Evolutionary conservation across 2,797 vertebrate species (phyloP).

Genomic region (Hydrophis major): DNA sequence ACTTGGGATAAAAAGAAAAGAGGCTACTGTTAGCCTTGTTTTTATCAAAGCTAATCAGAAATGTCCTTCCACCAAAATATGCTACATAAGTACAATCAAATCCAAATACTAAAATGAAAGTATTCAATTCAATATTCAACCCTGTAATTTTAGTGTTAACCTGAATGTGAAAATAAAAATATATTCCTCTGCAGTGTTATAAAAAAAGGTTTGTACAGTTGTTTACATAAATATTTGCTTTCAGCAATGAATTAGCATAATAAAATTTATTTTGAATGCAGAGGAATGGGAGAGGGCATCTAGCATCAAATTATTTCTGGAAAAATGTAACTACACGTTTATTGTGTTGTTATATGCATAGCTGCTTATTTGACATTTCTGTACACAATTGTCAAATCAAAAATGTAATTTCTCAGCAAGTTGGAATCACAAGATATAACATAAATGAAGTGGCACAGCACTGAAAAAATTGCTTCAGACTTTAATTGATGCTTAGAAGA

Average conservation of each 20-base stretch:
- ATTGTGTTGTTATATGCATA: not conserved
- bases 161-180: not conserved
- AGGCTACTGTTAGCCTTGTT: not conserved
- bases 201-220: not conserved
- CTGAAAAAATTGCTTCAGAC: not conserved
- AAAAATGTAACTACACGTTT: not conserved
- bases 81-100: not conserved
- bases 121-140: not conserved
- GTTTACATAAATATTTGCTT: not conserved
- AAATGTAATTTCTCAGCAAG: not conserved
- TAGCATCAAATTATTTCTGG: not conserved
- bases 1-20: not conserved
- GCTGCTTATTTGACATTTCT: not conserved
- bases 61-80: not conserved
- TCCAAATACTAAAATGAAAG: not conserved
- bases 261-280: not conserved
- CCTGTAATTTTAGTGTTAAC: not conserved
- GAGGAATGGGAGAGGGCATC: not conserved
- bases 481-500: not conserved
- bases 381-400: not conserved
- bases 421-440: not conserved
- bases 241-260: not conserved
- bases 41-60: not conserved
- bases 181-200: not conserved
- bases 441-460: not conserved